Base-by-base conservation (phyloP, 2,113 vertebrate genomes). In the Herpailurus yagouaroundi region DNA sequence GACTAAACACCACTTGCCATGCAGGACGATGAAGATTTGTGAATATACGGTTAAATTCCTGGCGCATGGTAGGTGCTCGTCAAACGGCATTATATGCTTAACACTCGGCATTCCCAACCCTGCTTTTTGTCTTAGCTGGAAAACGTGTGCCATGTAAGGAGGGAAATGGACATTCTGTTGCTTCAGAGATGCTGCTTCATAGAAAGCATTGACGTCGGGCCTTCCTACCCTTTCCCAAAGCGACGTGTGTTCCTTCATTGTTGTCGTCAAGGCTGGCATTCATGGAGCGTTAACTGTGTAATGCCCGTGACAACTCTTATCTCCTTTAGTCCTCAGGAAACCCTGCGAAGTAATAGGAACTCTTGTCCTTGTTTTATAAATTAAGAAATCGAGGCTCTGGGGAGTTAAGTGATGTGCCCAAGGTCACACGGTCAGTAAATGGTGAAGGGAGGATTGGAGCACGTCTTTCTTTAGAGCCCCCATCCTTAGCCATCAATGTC, bases 51-150 rank as follows among this genome's bases (percentile, higher is more conserved):
- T 92, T 83, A 69, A 81, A 16, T 93, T 73, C 74, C 83, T 96
- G 97, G 64, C 57, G 36, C 7, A 0, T 93, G 81, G 68, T 79
- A 38, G 77, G 52, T 86, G 66, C 92, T 94, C 31, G 80, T 91
- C 87, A 93, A 79, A 41, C 68, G 33, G 45, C 83, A 68, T 88
- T 45, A 76, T 18, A 38, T 33, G 57, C 69, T 96, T 79, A 52
- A 81, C 29, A 69, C 50, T 92, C 92, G 97, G 90, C 83, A 77
- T 94, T 88, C 27, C 50, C 95, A 84, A 4, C 76, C 27, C 83
- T 79, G 48, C 79, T 31, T 96, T 93, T 95, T 89, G n/a, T 89
- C 92, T 92, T 95, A 45, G 73, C 41, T 76, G 91, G 81, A 92
- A 89, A 94, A 64, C 18, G 6, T 60, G 90, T 77, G 85, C 45